Evolutionary conservation across 2,888 invertebrate genomes (phyloP), one percentile per base, ranked within the genome.

Genomic region (Epistrophe eligans): DNA sequence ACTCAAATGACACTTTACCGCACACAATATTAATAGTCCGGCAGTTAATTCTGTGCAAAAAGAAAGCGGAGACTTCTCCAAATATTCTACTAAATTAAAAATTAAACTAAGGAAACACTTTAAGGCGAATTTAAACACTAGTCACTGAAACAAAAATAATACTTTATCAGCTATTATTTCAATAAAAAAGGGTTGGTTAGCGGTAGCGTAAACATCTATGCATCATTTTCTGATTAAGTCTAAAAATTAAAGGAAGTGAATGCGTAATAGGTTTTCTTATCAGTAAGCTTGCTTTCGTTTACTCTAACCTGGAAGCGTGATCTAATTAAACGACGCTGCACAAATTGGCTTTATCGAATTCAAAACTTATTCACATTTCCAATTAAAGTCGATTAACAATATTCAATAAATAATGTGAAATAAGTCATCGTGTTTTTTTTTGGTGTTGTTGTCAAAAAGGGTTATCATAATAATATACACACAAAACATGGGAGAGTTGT

Each of bases 311-410:
- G 10, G 9, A 43, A 43, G 17, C 6, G 17, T 35, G 57, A 57
- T 57, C 35, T 17, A 57, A 55, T 28, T 58, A 17, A 11, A 58
- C 35, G n/a, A 28, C 52, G 7, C 0, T 32, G 52, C 8, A 71
- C 55, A 48, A 9, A n/a, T 13, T 66, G 28, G 11, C 55, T 71
- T n/a, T 74, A 79, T 79, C 84, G 50, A 50, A 35, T n/a, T 45
- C 50, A 45, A 64, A 76, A 74, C 52, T 82, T 58, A 84, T 76
- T 74, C 84, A 64, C 11, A 66, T 79, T 84, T 84, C 79, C 79
- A 79, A 76, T 84, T 79, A 79, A 79, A 79, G 84, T 58, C 84
- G 79, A 84, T 84, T 84, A 79, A 71, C 32, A 40, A 43, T 43
- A 48, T 52, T 50, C 38, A 52, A 83, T 72, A 67, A 83, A 62